Evolutionary conservation across 2,888 invertebrate species (phyloP), one percentile per base, ranked within the genome.

Genomic region (Diloba caeruleocephala): DNA sequence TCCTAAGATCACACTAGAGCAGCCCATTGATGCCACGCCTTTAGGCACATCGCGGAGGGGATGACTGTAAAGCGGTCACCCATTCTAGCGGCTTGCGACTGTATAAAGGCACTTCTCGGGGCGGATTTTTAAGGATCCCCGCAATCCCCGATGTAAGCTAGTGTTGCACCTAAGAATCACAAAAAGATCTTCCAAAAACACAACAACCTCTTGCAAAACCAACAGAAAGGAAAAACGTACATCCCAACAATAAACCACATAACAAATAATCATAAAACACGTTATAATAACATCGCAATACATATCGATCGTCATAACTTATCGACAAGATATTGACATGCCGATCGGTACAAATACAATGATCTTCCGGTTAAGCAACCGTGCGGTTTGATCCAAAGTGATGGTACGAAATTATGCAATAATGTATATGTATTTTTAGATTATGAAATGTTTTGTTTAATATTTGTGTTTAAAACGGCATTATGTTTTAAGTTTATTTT

Each of bases 241-340:
- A n/a, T n/a, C n/a, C 9, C 9, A 3, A 9, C 9, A 28, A 45
- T 10, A 15, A 34, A 29, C 21, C 13, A 19, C 12, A 12, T 19
- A 43, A 19, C 49, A 28, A 42, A 38, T 34, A 28, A 29, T 3
- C 7, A n/a, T 28, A 41, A 32, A 31, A 31, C 39, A 36, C 25
- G 41, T 25, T 57, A 43, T 33, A 45, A 32, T 28, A 44, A 44
- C 39, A 65, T 65, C 50, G 36, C 59, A 28, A 50, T 43, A 34
- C 46, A 12, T 52, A 61, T 45, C 41, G 44, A 28, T 52, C 23
- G 5, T 26, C 66, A 25, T 66, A 52, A 66, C 14, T 66, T 59
- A 45, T 38, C 23, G 42, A 3, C 12, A 23, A 45, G 25, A 38
- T 42, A 65, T 45, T 25, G 45, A 15, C 21, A 25, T 31, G 29